Base-by-base conservation (phyloP, 2,797 vertebrate genomes). In the Merluccius polli region DNA sequence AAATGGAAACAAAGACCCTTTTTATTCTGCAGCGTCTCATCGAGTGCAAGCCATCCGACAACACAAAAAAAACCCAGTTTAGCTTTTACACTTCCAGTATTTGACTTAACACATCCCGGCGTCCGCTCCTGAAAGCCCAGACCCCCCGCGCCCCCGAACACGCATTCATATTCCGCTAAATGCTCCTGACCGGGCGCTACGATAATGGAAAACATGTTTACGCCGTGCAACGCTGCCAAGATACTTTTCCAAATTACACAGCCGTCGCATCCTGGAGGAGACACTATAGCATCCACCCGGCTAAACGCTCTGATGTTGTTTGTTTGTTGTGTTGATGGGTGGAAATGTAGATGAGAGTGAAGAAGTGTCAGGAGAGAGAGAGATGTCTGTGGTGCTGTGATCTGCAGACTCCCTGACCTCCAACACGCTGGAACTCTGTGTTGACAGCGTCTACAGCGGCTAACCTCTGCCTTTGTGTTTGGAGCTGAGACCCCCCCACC, bases 401-500 rank as follows among this genome's bases (percentile, higher is more conserved):
- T 83, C 76, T 77, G 78, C 84, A 83, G 78, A 86, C 85, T 89
- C 86, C 44, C 86, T 87, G 85, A 86, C 88, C 89, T 83, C 88
- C 1, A 86, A 86, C 88, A 84, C 72, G 82, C 87, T 85, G 87
- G 86, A 81, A 88, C 85, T 88, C 86, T 88, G 86, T 87, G 87
- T 90, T 90, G 90, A 91, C 89, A 90, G 88, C 87, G 88, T 89
- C 88, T 86, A 82, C 85, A 84, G 89, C 88, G 86, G n/a, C 85
- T 86, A 86, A 88, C 86, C 85, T 87, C 87, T 85, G 88, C 80
- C 83, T 89, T 84, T 86, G 83, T 87, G 84, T 83, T 80, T 78
- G 11, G 11, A 52, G 82, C 79, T 82, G 84, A 88, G 83, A 69
- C 0, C 68, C 48, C 15, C 13, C 32, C 52, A 84, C 75, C 0